Conservation (phyloP, 64 coral and sea anemone genomes). For the Hydrozoanthus tunicans region DNA sequence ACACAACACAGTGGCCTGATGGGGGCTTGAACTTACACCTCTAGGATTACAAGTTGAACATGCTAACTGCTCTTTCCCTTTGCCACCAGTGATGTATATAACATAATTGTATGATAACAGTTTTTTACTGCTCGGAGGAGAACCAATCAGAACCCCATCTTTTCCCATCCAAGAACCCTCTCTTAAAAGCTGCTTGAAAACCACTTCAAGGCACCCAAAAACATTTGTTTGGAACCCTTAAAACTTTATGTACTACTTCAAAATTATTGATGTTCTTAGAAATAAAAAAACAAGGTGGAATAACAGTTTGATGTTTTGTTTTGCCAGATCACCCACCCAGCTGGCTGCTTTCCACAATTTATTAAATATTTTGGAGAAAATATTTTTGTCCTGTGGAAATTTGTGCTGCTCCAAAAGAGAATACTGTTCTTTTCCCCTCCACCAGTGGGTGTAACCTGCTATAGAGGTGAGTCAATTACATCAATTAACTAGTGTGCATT, state of each 20-base stretch:
- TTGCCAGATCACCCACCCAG: slow-evolving; percentile 94
- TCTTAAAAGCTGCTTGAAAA: not conserved
- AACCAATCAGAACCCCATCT: not conserved
- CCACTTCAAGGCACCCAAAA: not conserved
- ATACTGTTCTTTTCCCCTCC: slow-evolving; percentile 96
- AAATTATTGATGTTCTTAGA: no score
- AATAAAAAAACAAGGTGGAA: not conserved
- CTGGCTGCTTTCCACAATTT: slow-evolving; percentile 98
- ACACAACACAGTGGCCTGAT: no score
- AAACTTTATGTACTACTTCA: not conserved
- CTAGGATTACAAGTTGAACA: no score
- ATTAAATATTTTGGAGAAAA: slow-evolving; percentile 98
- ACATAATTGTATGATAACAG: no score
- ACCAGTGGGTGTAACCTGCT: slow-evolving; percentile 92
- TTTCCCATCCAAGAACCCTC: not conserved
- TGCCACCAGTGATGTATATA: no score
- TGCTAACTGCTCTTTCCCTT: no score
- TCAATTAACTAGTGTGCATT: no score
- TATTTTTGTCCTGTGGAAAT: slow-evolving; percentile 97
- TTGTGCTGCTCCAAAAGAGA: slow-evolving; percentile 90
- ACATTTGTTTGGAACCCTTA: not conserved
- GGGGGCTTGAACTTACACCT: no score
- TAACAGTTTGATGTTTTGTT: not conserved
- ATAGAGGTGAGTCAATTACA: slow-evolving; percentile 69
- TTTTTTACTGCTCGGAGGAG: not conserved